Base-by-base conservation (phyloP, 2,888 invertebrate genomes). In the Ennomos fuscantarius region DNA sequence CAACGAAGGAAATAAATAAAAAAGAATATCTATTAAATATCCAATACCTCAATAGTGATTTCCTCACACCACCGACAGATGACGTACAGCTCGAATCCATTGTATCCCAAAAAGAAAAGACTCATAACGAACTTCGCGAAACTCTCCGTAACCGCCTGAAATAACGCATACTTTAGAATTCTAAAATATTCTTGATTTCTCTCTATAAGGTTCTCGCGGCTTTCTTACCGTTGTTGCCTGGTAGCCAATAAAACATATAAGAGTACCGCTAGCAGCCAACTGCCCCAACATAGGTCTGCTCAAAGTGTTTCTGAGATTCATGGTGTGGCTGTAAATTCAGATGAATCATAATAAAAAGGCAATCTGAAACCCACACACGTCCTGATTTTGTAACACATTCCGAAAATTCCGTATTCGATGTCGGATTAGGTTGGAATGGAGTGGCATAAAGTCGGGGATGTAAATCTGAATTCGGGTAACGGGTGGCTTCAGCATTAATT, bases 51-150 rank as follows among this genome's bases (percentile, higher is more conserved):
- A 35, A 77, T 76, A 42, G 81, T 86, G 10, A 91, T 79, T 66
- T 90, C 89, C 51, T 90, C 86, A 48, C 87, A 86, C 88, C 90
- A 90, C 24, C 82, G 81, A 55, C 90, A 91, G 32, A 89, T 79
- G 13, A 87, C 75, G 62, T 81, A 90, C 11, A 89, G 76, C 41
- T 79, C 81, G 51, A 85, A 86, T 65, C 83, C 70, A 51, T 89
- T 91, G 67, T 89, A 91, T 3, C 80, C 75, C 65, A 91, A 70
- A 60, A 80, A 91, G 6, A 88, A 66, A n/a, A 86, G 63, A 60
- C 84, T 83, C 81, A 84, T 86, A 9, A 91, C 62, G 42, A 79
- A 78, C 65, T 86, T 84, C 0, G 76, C 79, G 6, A 79, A 49
- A 57, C 80, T 85, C 1, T 74, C 75, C 6, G 73, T 70, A 5